Base-by-base conservation (phyloP, 2,797 vertebrate genomes). In the Phrynocephalus vlangalii region DNA sequence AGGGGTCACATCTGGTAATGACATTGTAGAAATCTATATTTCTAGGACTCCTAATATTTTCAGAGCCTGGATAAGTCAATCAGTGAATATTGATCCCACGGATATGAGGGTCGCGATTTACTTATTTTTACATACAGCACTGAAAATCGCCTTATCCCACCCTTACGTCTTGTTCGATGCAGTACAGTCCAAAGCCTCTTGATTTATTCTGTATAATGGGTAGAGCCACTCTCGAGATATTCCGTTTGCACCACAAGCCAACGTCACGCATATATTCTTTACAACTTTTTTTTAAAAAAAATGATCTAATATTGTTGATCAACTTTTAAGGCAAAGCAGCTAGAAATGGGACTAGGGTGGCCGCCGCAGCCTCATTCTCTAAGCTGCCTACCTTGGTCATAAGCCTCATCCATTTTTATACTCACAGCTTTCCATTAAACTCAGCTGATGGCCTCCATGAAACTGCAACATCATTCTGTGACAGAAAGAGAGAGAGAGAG, bases 351-450 rank as follows among this genome's bases (percentile, higher is more conserved):
- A 26, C 70, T n/a, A n/a, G 75, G 33, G 13, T 24, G 15, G n/a
- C 3, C 15, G 5, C 26, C 0, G 20, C 5, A 26, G 20, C 13
- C 60, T 44, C 24, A 50, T 68, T 7, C 48, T 38, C 13, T 33
- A 30, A 30, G 26, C 30, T 56, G 44, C 5, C 30, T 8, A 50
- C 2, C 52, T 56, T 13, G 13, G 15, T 28, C 8, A 33, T 30
- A 66, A 63, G 50, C 15, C 22, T 50, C 24, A 20, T 83, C 26
- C 33, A 56, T 16, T 33, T 73, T 28, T 68, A 33, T 73, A 97
- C 98, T 99, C 95, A 99, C 98, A 99, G 92, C 93, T 98, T 98
- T 78, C 99, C 98, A 0, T 95, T 94, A 86, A 98, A 99, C 95
- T 99, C 98, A 22, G 96, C 91, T 0, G 98, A 99, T 7, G 98